A percentile compares a stretch with the other conserved stretches of the same genome.
These are phyloP conservation scores for Teinopalpus imperialis DNA, from an alignment of 2,888 invertebrate genomes.

Conservation along the genomic window DNA sequence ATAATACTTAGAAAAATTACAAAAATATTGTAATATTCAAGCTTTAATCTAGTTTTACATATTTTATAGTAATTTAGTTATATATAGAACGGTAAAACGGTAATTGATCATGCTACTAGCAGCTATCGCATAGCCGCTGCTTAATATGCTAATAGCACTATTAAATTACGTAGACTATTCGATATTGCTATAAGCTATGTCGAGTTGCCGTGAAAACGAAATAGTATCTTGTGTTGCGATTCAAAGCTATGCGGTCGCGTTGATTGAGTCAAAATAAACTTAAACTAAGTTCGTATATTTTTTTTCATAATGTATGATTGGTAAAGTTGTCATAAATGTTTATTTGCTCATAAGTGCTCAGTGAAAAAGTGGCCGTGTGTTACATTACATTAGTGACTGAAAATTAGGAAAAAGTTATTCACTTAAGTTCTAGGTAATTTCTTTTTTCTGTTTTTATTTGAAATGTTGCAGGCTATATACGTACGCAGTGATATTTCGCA, in stretches of 20 bases:
- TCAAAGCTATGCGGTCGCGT: slow-evolving; percentile 17
- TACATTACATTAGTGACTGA: background rate
- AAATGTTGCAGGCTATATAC: background rate
- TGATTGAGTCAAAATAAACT: slow-evolving; percentile 3
- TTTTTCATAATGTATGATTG: slow-evolving; percentile 5
- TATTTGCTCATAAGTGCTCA: background rate
- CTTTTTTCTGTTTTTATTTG: background rate
- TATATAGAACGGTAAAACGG: background rate
- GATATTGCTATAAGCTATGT: slow-evolving; percentile 15
- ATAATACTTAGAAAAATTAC: too few relatives aligned
- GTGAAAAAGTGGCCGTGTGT: slow-evolving; percentile 11
- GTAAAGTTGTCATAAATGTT: slow-evolving; percentile 5
- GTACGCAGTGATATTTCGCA: too few relatives aligned
- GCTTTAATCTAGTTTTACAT: too few relatives aligned
- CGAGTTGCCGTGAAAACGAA: background rate
- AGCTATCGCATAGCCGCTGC: background rate
- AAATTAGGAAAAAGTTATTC: background rate
- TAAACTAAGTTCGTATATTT: slow-evolving; percentile 12
- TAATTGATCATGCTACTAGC: background rate
- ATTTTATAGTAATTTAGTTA: too few relatives aligned
- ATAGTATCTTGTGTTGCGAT: slow-evolving; percentile 14
- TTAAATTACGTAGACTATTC: background rate
- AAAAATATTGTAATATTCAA: too few relatives aligned
- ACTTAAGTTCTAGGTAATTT: slow-evolving; percentile 10
- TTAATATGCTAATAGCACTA: background rate